Evolutionary conservation across 1,140 invertebrate genomes (phyloP).

Genomic region (Dreissena polymorpha): DNA sequence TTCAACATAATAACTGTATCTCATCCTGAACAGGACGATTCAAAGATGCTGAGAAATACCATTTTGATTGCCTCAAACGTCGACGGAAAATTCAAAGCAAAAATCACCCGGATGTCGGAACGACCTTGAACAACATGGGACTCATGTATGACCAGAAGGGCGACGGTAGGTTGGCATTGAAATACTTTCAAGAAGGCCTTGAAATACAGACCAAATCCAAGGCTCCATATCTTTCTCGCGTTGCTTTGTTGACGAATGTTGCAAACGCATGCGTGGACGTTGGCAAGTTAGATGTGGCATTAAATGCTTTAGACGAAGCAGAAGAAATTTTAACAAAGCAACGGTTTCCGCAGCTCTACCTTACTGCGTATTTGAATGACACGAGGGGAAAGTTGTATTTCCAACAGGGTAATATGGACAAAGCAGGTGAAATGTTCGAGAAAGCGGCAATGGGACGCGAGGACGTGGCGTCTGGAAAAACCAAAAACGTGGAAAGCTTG

Average conservation of each 20-base stretch:
- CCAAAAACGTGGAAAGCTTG: slow-evolving; percentile 32
- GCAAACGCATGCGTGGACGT: slow-evolving; percentile 12
- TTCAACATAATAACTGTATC: too few species aligned
- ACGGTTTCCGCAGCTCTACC: not conserved
- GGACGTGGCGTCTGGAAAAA: not conserved
- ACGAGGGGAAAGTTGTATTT: slow-evolving; percentile 34
- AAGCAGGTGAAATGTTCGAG: slow-evolving; percentile 24
- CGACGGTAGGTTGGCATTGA: slow-evolving; percentile 22
- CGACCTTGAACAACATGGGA: slow-evolving; percentile 39
- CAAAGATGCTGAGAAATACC: slow-evolving; percentile 38
- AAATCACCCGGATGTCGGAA: slow-evolving; percentile 33
- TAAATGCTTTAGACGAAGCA: slow-evolving; percentile 33
- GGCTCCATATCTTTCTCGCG: slow-evolving; percentile 1
- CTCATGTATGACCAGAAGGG: slow-evolving; percentile 42
- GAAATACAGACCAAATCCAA: slow-evolving; percentile 16
- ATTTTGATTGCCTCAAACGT: slow-evolving; percentile 28
- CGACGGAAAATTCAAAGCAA: slow-evolving; percentile 1
- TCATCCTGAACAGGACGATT: slow-evolving; percentile 17
- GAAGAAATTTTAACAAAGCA: not conserved
- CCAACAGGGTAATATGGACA: not conserved
- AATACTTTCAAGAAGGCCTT: slow-evolving; percentile 29
- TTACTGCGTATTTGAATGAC: slow-evolving; percentile 23
- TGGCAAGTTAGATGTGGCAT: slow-evolving; percentile 7
- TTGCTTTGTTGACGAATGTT: slow-evolving; percentile 27
- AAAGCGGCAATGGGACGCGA: slow-evolving; percentile 21